Evolutionary conservation across 2,113 vertebrate genomes (phyloP), one percentile per base, ranked within the genome.

Genomic region (Syngnathus scovelli): DNA sequence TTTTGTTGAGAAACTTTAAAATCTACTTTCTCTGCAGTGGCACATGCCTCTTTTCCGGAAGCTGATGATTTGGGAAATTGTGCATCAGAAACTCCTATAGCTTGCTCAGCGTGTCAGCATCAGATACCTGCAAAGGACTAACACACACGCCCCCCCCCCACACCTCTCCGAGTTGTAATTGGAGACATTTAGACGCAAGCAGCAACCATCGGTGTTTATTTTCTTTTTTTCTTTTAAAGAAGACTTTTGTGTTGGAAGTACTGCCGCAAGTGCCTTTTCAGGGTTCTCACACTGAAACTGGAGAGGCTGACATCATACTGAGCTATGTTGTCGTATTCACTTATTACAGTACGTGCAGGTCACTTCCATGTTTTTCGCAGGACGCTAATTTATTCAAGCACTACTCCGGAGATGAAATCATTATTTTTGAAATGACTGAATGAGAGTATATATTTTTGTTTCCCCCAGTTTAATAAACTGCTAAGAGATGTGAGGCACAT

Each of bases 41-140:
- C 89, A 97, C 86, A 96, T 98, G 94, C 93, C 94, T 69, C 90
- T 94, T 70, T 97, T 96, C 91, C 92, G 94, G 64, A 95, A 87
- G 83, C 89, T 85, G 78, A 96, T 98, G 95, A 94, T 94, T 64
- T 98, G 95, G 96, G 96, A 98, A 87, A 96, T 98, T 74, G 89
- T 98, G 61, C 93, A 95, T 73, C 93, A 94, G 86, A 90, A 90
- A 85, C 86, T 98, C 87, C 90, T 96, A 67, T 95, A 88, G 78
- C 64, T 36, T 13, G 33, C 64, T 19, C 64, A 64, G 2, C 3
- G 3, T 44, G 33, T 65, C 15, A 39, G 39, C 48, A 66, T 38
- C 48, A 63, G 33, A 65, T 36, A 54, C n/a, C 41, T 39, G 6
- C 2, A 33, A 39, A 66, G 27, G 64, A 66, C 27, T 18, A 62